phyloP scores from a whole-genome alignment of 1,140 invertebrate species.

The Subanguina moxae region DNA sequence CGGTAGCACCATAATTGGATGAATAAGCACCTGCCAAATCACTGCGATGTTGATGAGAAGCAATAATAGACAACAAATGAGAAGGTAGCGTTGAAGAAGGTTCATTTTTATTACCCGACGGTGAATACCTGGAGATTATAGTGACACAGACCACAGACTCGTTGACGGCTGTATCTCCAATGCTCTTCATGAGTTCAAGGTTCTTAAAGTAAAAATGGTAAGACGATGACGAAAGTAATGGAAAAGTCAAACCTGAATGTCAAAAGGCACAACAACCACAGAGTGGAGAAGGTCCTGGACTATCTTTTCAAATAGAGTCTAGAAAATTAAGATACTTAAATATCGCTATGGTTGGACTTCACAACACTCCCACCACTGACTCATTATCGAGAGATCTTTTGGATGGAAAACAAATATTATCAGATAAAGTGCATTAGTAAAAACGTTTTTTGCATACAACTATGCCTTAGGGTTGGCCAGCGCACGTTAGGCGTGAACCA shows the following conservation, averaged over 20 bases:
- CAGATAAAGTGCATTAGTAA: too few relatives aligned
- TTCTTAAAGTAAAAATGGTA: background rate
- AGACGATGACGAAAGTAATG: background rate
- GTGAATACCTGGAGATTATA: background rate
- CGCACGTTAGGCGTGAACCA: too few relatives aligned
- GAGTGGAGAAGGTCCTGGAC: conserved; percentile 45
- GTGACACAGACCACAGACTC: conserved; percentile 2
- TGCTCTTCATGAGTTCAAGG: background rate
- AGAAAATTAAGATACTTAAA: background rate
- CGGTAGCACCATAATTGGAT: background rate
- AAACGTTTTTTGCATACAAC: too few relatives aligned
- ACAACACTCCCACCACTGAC: too few relatives aligned
- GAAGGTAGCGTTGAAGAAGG: background rate
- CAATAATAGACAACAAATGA: background rate
- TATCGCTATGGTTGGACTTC: too few relatives aligned
- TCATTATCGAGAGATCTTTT: conserved; percentile 4
- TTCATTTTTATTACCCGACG: background rate
- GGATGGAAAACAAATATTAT: too few relatives aligned
- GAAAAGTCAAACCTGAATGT: conserved; percentile 45
- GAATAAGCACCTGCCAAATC: too few relatives aligned
- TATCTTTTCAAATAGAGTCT: conserved; percentile 41
- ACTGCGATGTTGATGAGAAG: background rate
- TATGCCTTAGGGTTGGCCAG: too few relatives aligned
- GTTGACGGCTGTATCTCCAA: background rate
- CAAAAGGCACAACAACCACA: conserved; percentile 52